Evolutionary conservation across 2,113 vertebrate species (phyloP), one percentile per base, ranked within the genome.

Genomic region (Circaetus cinerascens): DNA sequence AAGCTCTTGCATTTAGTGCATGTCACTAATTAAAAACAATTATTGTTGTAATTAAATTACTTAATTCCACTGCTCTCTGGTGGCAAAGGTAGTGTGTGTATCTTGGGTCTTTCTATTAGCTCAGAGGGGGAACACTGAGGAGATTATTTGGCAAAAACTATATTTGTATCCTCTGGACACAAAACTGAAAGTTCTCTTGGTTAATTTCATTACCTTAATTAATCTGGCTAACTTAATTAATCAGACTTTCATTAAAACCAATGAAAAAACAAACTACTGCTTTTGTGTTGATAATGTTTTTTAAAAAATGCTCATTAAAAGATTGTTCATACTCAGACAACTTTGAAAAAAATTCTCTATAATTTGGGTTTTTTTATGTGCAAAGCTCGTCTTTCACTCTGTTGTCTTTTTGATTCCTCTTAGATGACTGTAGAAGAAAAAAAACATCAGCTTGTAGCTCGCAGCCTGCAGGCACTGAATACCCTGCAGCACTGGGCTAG

Each of bases 131-230:
- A 92, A 77, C 53, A 50, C 15, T 38, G 67, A 85, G 34, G 63
- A 93, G 53, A 82, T 91, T 67, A 89, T 75, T 81, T 89, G 71
- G 27, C 74, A 82, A 48, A 94, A 97, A 62, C 45, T 48, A 14
- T 68, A 27, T 95, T 91, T 77, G 62, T 94, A 95, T 84, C 90
- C 86, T 87, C 93, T 89, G 80, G 86, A 93, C 87, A 95, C 34
- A 82, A 75, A 96, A 25, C 34, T 68, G 82, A 77, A 95, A 81
- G 26, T 63, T 91, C 46, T 76, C 76, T 81, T 76, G 3, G 22
- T 83, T 87, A 75, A 92, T 90, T 89, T 87, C 64, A 90, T 93
- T 94, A 87, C 40, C 62, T 91, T 90, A 95, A 94, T 95, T 95
- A 96, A 95, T 81, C 87, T 73, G 57, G 25, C 45, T n/a, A 85